Percentiles rank a stretch among this genome's conserved stretches.
Conservation (phyloP, 1,140 invertebrate species). For the Drosophila malerkotliana region DNA sequence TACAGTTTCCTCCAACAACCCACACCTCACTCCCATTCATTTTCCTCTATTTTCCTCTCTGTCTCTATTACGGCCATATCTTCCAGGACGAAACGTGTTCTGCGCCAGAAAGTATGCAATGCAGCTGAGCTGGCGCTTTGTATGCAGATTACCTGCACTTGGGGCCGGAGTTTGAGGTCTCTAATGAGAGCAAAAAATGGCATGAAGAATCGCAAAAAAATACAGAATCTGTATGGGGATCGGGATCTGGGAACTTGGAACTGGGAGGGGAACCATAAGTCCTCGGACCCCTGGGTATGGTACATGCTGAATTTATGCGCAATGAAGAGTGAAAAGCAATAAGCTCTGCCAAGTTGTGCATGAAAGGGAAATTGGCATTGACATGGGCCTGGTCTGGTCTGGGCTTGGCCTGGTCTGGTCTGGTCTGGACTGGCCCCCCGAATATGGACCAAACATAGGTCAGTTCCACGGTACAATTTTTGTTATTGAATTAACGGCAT, state of each 20-base stretch:
- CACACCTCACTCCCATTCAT: neutral
- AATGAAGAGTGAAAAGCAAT: constrained; percentile 80
- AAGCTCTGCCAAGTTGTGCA: constrained; percentile 79
- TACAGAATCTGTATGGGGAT: constrained; percentile 8
- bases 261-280: neutral
- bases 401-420: constrained; percentile 9
- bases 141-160: constrained; percentile 71
- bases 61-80: constrained; percentile 58
- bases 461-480: constrained; percentile 37
- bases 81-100: constrained; percentile 39
- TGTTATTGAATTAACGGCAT: constrained; percentile 48
- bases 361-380: constrained; percentile 77
- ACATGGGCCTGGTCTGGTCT: constrained; percentile 47
- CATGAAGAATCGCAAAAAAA: constrained; percentile 33
- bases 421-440: neutral
- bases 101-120: constrained; percentile 32
- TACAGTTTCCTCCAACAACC: constrained; percentile 36
- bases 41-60: constrained; percentile 20
- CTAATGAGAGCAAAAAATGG: constrained; percentile 68
- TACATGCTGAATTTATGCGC: constrained; percentile 75
- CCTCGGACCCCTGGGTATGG: constrained; percentile 8
- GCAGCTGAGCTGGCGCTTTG: constrained; percentile 49
- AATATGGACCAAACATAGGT: constrained; percentile 10
- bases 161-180: constrained; percentile 25
- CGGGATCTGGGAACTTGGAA: neutral